phyloP scores from a whole-genome alignment of 2,113 vertebrate genomes.

The Microtus ochrogaster region DNA sequence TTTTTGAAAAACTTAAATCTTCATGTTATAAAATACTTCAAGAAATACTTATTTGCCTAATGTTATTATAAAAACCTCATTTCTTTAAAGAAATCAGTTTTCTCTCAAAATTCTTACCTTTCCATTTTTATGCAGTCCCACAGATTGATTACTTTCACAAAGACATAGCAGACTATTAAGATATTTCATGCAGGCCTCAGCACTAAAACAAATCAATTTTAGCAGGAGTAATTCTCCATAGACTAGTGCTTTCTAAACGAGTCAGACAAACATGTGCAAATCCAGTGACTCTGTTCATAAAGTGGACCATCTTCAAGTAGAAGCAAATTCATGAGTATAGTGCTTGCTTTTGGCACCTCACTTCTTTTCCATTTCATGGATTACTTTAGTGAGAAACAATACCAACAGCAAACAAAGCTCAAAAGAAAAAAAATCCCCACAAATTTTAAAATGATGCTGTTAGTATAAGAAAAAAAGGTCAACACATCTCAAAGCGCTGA shows the following conservation, averaged over 20 bases:
- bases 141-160: constrained; percentile 80
- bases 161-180: constrained; percentile 83
- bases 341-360: constrained; percentile 85
- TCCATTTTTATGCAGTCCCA: constrained; percentile 79
- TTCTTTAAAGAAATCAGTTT: constrained; percentile 47
- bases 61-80: constrained; percentile 38
- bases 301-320: constrained; percentile 80
- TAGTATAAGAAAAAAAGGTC: constrained; percentile 86
- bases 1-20: not conserved
- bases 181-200: constrained; percentile 84
- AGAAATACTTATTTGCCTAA: constrained; percentile 54
- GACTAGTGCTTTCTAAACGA: constrained; percentile 75
- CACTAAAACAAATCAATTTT: constrained; percentile 81
- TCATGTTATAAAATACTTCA: constrained; percentile 53
- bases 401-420: constrained; percentile 85
- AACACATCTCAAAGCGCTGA: constrained; percentile 86
- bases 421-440: constrained; percentile 78
- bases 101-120: constrained; percentile 75
- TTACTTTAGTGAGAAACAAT: constrained; percentile 79
- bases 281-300: constrained; percentile 78
- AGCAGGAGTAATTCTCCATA: constrained; percentile 80
- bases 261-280: constrained; percentile 80
- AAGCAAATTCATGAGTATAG: constrained; percentile 81
- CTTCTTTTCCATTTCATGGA: constrained; percentile 81
- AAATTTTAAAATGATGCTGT: constrained; percentile 86